Base-by-base conservation (phyloP, 2,113 vertebrate genomes). In the Pagrus major region DNA sequence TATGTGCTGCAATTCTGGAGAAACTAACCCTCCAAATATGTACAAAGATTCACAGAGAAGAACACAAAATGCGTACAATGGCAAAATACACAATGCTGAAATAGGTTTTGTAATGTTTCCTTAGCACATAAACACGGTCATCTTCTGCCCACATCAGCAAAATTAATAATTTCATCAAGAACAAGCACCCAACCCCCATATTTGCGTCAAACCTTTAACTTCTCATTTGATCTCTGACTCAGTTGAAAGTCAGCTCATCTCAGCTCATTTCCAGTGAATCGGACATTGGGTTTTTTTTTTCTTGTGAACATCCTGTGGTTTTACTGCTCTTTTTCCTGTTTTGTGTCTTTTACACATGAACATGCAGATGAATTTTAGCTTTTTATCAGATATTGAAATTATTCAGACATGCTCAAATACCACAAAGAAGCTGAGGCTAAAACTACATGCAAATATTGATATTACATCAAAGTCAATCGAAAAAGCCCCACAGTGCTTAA, bases 181-280 rank as follows among this genome's bases (percentile, higher is more conserved):
- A n/a, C 2, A 56, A 46, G 6, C 8, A 29, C 9, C 42, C 15
- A 44, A 21, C 1, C 23, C 7, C 10, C 29, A 71, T 5, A 23
- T 35, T 20, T 29, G 10, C 59, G 44, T 44, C 7, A 0, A 59
- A 25, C 14, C 12, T 60, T 35, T 65, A 35, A 47, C 15, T 47
- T 56, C 33, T 2, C 12, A 21, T 31, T 63, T 39, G 5, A 23
- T 60, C 33, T 27, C 9, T 42, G 27, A 51, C 3, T 4, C 16
- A 23, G 9, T 10, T 10, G 5, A 46, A 5, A 37, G 65, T 61
- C 29, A n/a, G 33, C 0, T 25, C 5, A 54, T 47, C 12, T 44
- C 25, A 21, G 8, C 21, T 70, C 0, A 31, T 58, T 79, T 85
- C 42, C 25, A 74, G 14, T 16, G 1, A 80, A 80, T 35, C 1